Evolutionary conservation across 2,113 vertebrate species (phyloP).

Genomic region (Hirundichthys speculiger): DNA sequence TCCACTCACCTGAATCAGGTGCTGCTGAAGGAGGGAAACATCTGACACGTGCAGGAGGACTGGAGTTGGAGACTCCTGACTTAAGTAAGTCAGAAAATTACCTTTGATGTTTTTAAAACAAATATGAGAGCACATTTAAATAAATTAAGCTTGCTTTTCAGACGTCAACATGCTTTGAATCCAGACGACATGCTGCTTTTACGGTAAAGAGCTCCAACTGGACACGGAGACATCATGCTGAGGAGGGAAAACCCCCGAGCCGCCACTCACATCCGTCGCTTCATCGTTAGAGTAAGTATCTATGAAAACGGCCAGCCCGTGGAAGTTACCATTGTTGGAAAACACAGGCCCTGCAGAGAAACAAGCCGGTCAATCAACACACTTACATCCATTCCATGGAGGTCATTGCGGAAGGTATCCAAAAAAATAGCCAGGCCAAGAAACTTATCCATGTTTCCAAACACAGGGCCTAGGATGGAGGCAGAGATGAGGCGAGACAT

Average conservation of each 20-base stretch:
- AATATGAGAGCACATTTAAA: too few species aligned
- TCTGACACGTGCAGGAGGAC: too few species aligned
- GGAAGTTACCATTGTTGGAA: slow-evolving; percentile 94
- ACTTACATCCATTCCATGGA: slow-evolving; percentile 86
- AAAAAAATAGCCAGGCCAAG: slow-evolving; percentile 83
- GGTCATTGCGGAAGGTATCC: slow-evolving; percentile 86
- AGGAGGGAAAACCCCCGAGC: slow-evolving; percentile 28
- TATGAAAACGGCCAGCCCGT: slow-evolving; percentile 94
- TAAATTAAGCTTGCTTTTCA: background rate
- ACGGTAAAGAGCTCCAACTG: slow-evolving; percentile 17
- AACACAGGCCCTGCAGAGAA: slow-evolving; percentile 90
- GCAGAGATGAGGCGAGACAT: slow-evolving; percentile 73
- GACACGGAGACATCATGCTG: slow-evolving; percentile 35
- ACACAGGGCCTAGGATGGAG: slow-evolving; percentile 81
- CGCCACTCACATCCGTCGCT: slow-evolving; percentile 88
- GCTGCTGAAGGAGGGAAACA: too few species aligned
- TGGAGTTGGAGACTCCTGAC: too few species aligned
- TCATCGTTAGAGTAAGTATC: slow-evolving; percentile 98
- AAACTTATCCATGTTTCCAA: slow-evolving; percentile 83
- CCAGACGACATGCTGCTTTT: background rate
- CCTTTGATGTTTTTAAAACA: too few species aligned
- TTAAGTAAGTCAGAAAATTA: too few species aligned
- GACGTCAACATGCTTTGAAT: slow-evolving; percentile 16
- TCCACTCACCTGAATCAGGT: too few species aligned
- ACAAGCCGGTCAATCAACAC: slow-evolving; percentile 57